Evolutionary conservation across 2,113 vertebrate genomes (phyloP), one percentile per base, ranked within the genome.

Genomic region (Myocastor coypus): DNA sequence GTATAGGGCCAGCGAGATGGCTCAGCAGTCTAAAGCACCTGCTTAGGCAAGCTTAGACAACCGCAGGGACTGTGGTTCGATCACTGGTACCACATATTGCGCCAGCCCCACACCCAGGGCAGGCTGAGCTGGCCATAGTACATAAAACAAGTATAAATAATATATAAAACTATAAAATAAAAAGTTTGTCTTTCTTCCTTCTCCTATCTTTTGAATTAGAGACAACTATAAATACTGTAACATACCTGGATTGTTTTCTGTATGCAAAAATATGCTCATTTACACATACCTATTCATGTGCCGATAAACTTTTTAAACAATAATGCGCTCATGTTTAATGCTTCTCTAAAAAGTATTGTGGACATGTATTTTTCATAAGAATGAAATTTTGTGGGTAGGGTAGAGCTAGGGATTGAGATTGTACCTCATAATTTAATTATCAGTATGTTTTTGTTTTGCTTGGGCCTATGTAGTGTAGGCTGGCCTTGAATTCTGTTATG

Each of bases 131-230:
- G n/a, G n/a, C n/a, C n/a, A n/a, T n/a, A n/a, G n/a, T n/a, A n/a
- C n/a, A n/a, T n/a, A n/a, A 82, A 82, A 57, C 17, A 89, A 82
- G 64, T 80, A 26, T 20, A 93, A 89, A 59, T 92, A 94, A 68
- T 83, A 63, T 0, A 94, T 64, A 92, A 34, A 96, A 89, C 5
- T 69, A 9, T 91, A 68, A 97, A 94, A 83, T 90, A 30, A 59
- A 91, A 94, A 68, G n/a, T 30, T 69, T 87, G 22, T 73, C n/a
- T 89, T 87, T 77, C 50, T 34, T 10, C 4, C 30, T 22, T 68
- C 7, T 87, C 32, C 85, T 28, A 88, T 81, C 16, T 77, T 78
- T 57, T 61, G 2, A 1, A 6, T 78, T 89, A 92, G 63, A 84
- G 59, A 17, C 83, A 84, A 9, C n/a, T 91, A 8, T 89, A 85